These are phyloP conservation scores for Pseudomyrmex concolor DNA, from an alignment of 1,140 invertebrate genomes.

Conservation along the genomic window DNA sequence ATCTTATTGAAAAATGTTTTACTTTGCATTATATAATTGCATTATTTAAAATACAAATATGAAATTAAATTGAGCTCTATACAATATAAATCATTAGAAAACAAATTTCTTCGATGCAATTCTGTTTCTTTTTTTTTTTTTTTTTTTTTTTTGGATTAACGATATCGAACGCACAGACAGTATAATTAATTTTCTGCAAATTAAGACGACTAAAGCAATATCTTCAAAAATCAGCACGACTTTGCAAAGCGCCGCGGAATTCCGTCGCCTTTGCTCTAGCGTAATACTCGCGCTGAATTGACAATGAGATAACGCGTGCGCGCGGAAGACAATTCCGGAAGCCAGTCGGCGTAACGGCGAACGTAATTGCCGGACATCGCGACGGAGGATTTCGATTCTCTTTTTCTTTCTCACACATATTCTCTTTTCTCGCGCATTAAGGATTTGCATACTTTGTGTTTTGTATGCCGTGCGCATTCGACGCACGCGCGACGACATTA, in stretches of 20 bases:
- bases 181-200: constrained; percentile 55
- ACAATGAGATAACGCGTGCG: constrained; percentile 68
- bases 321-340: constrained; percentile 67
- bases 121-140: too few relatives aligned
- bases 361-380: constrained; percentile 71
- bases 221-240: constrained; percentile 43
- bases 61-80: neutral
- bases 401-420: neutral
- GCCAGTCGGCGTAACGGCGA: constrained; percentile 64
- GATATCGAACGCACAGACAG: neutral
- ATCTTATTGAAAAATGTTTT: neutral
- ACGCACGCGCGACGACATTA: constrained; percentile 63
- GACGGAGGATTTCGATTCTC: constrained; percentile 69
- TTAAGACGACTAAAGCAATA: constrained; percentile 2
- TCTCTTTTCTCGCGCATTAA: neutral
- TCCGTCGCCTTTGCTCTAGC: constrained; percentile 17
- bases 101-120: neutral
- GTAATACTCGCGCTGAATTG: constrained; percentile 70
- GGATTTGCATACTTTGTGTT: constrained; percentile 73
- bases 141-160: neutral
- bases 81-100: neutral
- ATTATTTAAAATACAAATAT: neutral
- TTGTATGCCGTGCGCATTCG: constrained; percentile 68
- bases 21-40: neutral
- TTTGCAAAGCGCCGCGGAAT: constrained; percentile 50